phyloP scores from a whole-genome alignment of 2,797 vertebrate species.

The Xiphorhynchus erythropygius region DNA sequence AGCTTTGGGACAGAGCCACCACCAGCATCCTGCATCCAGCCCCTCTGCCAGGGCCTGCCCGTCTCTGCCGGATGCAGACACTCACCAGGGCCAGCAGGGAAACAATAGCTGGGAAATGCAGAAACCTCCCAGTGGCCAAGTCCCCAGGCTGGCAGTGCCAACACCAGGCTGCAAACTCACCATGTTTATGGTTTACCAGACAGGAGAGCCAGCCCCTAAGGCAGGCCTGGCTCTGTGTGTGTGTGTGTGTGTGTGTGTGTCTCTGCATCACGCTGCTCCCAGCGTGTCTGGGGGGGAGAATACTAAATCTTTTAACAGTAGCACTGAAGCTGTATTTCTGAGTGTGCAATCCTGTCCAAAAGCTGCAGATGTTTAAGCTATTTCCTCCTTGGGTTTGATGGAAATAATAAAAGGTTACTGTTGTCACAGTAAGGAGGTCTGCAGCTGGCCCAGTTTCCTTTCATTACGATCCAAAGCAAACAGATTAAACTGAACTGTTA shows the following conservation, averaged over 20 bases:
- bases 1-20: not conserved
- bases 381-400: conserved; percentile 78
- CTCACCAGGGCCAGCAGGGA: not conserved
- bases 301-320: conserved; percentile 74
- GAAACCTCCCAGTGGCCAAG: not conserved
- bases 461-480: conserved; percentile 79
- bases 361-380: conserved; percentile 79
- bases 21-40: not conserved
- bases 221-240: not conserved
- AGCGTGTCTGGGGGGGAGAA: conserved; percentile 45
- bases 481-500: conserved; percentile 74
- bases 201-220: not conserved
- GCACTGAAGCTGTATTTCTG: conserved; percentile 62
- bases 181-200: not conserved
- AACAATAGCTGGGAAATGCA: not conserved
- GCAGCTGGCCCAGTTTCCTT: conserved; percentile 79
- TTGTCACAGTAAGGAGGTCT: conserved; percentile 81
- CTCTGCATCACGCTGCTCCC: conserved; percentile 27
- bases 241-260: not conserved
- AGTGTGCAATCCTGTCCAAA: conserved; percentile 69
- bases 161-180: not conserved
- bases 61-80: accelerated
- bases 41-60: not conserved
- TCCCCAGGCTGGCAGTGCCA: not conserved
- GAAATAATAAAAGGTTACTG: conserved; percentile 81